Evolutionary conservation across 2,888 invertebrate species (phyloP), one percentile per base, ranked within the genome.

Genomic region (Cinara cedri): DNA sequence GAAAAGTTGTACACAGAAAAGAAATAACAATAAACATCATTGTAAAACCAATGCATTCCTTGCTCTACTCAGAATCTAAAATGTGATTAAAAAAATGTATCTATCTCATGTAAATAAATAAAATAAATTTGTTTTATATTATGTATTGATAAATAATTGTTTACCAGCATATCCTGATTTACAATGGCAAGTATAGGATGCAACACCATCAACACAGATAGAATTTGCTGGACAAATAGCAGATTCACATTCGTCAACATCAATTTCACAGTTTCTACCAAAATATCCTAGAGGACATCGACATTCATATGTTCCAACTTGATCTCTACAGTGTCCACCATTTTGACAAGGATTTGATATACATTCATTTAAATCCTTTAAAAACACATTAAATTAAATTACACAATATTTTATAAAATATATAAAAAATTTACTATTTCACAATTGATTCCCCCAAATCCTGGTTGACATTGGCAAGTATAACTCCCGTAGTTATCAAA

Each of bases 221-320:
- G 91, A 90, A 84, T 89, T 89, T 34, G 89, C 90, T 66, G 88
- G 85, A 85, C 94, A 94, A 0, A 94, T 93, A 84, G 90, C 90
- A 82, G 91, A 90, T 83, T 91, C 92, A 86, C 95, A 95, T 87
- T 95, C 95, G 86, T 95, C 92, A 44, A 95, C 90, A 86, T 95
- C 92, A 19, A 89, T 89, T 87, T 94, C 91, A 86, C 93, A 93
- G 19, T 86, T 84, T 62, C 87, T 85, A 44, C 93, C 93, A 82
- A 89, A 89, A 86, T 88, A 92, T 60, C 92, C 88, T 85, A 82
- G 86, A 4, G 88, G 87, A 83, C 90, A 90, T 82, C 88, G 88
- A 83, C 90, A 90, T 34, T 83, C 83, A 84, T 88, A 89, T 11
- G 88, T 88, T 82, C 88, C 88, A 21, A 86, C 83, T 63, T 85